Conservation (phyloP, 2,888 invertebrate species). For the Antitype chi region DNA sequence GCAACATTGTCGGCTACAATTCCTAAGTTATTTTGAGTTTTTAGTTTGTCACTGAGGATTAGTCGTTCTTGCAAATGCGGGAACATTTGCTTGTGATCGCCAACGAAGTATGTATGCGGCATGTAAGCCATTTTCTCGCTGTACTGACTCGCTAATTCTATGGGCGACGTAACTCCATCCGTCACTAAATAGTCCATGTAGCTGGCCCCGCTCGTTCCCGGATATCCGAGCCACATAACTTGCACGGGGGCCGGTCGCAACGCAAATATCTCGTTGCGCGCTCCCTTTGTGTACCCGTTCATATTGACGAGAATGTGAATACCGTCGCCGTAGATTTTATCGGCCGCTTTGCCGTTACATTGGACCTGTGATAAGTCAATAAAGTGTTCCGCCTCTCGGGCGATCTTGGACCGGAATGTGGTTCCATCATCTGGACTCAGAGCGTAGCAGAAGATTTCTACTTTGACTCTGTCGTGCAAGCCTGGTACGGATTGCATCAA, state of each 20-base stretch:
- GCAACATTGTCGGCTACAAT: slow-evolving; percentile 97
- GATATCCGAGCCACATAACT: slow-evolving; percentile 99
- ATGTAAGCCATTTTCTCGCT: slow-evolving; percentile 99
- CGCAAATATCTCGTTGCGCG: slow-evolving; percentile 99
- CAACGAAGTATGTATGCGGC: slow-evolving; percentile 99
- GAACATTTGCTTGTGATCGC: slow-evolving; percentile 99
- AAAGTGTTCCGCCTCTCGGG: slow-evolving; percentile 98
- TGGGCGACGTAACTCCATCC: slow-evolving; percentile 98
- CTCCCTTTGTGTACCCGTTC: slow-evolving; percentile 99
- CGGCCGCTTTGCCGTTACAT: slow-evolving; percentile 99
- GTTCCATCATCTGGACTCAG: slow-evolving; percentile 99
- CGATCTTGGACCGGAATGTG: slow-evolving; percentile 99
- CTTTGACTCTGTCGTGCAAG: slow-evolving; percentile 95
- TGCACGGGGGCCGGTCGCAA: slow-evolving; percentile 98
- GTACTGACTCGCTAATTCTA: slow-evolving; percentile 97
- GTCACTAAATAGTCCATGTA: slow-evolving; percentile 99
- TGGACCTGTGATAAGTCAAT: slow-evolving; percentile 97
- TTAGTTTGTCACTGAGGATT: slow-evolving; percentile 95
- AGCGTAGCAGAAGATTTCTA: slow-evolving; percentile 98
- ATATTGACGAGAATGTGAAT: slow-evolving; percentile 99
- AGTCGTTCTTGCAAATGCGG: slow-evolving; percentile 98
- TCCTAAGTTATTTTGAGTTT: slow-evolving; percentile 87
- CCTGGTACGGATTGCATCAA: slow-evolving; percentile 99
- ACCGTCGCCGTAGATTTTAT: slow-evolving; percentile 98
- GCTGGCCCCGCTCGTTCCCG: slow-evolving; percentile 99